Evolutionary conservation across 2,888 invertebrate genomes (phyloP).

Genomic region (Lacanobia wlatinum): DNA sequence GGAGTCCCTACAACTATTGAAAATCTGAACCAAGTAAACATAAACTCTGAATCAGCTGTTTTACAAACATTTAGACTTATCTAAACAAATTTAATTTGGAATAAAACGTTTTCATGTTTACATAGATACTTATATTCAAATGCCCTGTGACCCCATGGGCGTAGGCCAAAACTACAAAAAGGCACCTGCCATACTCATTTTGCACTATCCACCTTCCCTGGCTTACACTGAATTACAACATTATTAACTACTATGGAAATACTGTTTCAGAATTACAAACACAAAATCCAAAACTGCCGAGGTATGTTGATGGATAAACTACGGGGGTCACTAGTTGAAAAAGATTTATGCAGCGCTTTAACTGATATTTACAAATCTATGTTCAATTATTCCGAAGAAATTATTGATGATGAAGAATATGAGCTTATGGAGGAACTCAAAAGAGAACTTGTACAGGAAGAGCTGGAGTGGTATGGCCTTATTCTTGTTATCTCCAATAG

Average conservation of each 20-base stretch:
- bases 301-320: constrained; percentile 81
- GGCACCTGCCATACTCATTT: background rate
- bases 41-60: background rate
- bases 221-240: background rate
- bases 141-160: background rate
- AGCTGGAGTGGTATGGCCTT: constrained; percentile 80
- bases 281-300: constrained; percentile 83
- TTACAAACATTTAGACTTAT: background rate
- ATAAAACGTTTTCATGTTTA: background rate
- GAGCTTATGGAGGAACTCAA: constrained; percentile 80
- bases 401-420: constrained; percentile 79
- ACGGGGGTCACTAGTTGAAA: constrained; percentile 74
- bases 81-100: background rate
- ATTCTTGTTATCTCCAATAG: background rate
- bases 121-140: too few relatives aligned
- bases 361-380: constrained; percentile 82
- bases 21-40: background rate
- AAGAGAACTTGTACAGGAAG: constrained; percentile 85
- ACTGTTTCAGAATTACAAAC: constrained; percentile 81
- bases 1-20: background rate
- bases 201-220: background rate
- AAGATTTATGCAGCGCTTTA: constrained; percentile 78
- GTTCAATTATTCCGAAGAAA: constrained; percentile 74
- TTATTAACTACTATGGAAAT: background rate
- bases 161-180: background rate